Evolutionary conservation across 2,113 vertebrate species (phyloP).

Genomic region (Thermophis baileyi): DNA sequence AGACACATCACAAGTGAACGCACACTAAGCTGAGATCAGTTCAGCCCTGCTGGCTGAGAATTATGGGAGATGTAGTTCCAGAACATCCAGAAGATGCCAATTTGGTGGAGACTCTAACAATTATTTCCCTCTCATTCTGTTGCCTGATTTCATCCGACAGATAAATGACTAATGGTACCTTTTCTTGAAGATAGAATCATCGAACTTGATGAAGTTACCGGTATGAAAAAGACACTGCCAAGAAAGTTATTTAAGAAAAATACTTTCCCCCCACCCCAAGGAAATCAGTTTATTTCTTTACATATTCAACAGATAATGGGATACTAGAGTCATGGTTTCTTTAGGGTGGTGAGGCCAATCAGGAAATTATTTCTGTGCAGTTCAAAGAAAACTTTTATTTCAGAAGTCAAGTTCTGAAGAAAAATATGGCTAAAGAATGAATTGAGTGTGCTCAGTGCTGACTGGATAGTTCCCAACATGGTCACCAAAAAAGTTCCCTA

Average conservation of each 20-base stretch:
- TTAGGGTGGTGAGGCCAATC: neutral
- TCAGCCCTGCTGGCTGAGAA: neutral
- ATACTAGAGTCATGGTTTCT: neutral
- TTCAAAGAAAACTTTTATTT: neutral
- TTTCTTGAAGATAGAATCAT: neutral
- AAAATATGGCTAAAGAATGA: neutral
- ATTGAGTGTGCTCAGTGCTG: neutral
- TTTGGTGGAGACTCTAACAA: neutral
- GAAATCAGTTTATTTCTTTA: neutral
- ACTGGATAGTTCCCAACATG: neutral
- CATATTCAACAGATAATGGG: neutral
- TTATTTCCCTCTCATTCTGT: neutral
- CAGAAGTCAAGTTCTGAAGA: neutral
- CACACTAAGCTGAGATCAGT: neutral
- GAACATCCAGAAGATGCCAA: neutral
- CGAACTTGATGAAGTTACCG: neutral
- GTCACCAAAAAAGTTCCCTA: neutral
- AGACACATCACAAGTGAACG: neutral
- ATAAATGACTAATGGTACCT: neutral
- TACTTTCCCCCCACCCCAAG: fast-evolving
- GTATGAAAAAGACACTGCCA: neutral
- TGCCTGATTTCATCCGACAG: neutral
- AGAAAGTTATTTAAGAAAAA: neutral
- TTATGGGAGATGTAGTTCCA: neutral
- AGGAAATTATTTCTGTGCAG: neutral